Percentiles rank a stretch among this genome's conserved stretches.
phyloP scores from a whole-genome alignment of 2,797 vertebrate species.

The Tragopan temminckii region DNA sequence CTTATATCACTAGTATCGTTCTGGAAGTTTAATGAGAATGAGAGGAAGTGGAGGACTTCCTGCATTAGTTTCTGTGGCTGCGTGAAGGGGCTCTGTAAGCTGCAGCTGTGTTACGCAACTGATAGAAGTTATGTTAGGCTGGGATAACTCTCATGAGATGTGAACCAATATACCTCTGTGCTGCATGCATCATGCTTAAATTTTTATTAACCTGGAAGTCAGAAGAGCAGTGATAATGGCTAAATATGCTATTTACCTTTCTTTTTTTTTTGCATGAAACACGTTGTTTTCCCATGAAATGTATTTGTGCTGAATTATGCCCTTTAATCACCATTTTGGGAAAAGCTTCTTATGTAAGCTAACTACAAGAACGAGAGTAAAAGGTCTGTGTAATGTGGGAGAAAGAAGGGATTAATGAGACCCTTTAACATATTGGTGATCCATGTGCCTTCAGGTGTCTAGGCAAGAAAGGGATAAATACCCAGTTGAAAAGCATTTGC shows the following conservation, averaged over 20 bases:
- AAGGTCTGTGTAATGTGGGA: neutral
- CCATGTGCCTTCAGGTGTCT: neutral
- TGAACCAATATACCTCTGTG: neutral
- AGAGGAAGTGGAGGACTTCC: constrained; percentile 72
- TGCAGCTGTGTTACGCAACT: constrained; percentile 31
- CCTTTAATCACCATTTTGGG: neutral
- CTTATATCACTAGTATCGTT: neutral
- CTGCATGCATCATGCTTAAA: neutral
- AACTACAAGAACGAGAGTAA: neutral
- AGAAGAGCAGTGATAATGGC: neutral
- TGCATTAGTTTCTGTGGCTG: constrained; percentile 71
- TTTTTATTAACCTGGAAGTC: neutral
- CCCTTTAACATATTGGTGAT: neutral
- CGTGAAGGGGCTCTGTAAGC: neutral
- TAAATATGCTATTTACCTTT: neutral
- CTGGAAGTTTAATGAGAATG: constrained; percentile 51
- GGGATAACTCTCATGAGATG: neutral
- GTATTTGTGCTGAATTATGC: neutral
- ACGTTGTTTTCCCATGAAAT: neutral
- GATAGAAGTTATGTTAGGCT: neutral
- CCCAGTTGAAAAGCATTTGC: neutral
- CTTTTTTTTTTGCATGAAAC: neutral
- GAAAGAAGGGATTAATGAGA: neutral
- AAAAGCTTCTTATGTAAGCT: neutral
- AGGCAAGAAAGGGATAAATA: neutral